Conservation (phyloP, 2,113 vertebrate genomes). For the Sardina pilchardus region DNA sequence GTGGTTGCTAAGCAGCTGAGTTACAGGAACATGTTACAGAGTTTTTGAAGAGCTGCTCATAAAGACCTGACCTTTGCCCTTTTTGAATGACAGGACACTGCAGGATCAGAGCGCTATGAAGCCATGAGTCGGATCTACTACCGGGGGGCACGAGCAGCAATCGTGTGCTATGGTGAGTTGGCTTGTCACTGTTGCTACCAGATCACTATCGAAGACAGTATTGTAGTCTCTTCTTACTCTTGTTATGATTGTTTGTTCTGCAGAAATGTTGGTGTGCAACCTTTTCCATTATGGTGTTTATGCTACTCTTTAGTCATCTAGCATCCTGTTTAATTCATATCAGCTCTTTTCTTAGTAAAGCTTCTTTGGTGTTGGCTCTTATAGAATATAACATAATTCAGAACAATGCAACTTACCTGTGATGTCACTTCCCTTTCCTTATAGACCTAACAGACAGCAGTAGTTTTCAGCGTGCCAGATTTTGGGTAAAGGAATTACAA, state of each 20-base stretch:
- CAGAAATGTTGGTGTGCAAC: neutral
- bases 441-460: slow-evolving; percentile 90
- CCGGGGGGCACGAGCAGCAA: slow-evolving; percentile 88
- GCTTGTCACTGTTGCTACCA: neutral
- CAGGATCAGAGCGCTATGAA: slow-evolving; percentile 94
- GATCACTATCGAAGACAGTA: neutral
- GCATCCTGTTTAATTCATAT: neutral
- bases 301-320: too few relatives aligned
- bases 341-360: neutral
- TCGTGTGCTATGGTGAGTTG: slow-evolving; percentile 90
- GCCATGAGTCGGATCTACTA: slow-evolving; percentile 99
- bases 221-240: neutral
- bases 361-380: neutral
- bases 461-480: slow-evolving; percentile 90
- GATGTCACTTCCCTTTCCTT: neutral
- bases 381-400: neutral
- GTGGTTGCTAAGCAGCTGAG: neutral
- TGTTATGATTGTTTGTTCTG: neutral
- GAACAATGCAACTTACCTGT: neutral
- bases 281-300: neutral
- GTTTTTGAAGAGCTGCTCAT: neutral
- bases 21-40: neutral
- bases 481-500: slow-evolving; percentile 97
- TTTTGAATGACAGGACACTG: slow-evolving; percentile 82
- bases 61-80: neutral